These are phyloP conservation scores for Petrocephalus microphthalmus DNA, from an alignment of 2,113 vertebrate genomes.

Conservation along the genomic window DNA sequence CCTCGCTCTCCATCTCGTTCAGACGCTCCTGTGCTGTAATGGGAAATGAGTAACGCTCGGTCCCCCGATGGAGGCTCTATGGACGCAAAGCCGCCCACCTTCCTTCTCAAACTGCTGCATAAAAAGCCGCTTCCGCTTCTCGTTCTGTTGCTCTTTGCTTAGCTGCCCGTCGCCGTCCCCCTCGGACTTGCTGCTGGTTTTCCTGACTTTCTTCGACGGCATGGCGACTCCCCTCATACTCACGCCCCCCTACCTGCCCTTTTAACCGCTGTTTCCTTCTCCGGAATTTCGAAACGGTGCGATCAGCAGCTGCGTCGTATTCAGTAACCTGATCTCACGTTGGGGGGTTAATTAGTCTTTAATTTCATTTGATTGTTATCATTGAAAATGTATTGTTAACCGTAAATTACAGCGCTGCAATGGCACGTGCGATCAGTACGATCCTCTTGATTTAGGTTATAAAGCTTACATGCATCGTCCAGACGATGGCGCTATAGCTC, in stretches of 20 bases:
- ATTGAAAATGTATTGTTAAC: neutral
- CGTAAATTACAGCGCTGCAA: neutral
- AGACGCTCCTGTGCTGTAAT: constrained; percentile 56
- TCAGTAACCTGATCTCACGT: neutral
- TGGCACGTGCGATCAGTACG: neutral
- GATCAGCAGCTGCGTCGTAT: constrained; percentile 1
- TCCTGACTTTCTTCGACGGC: constrained; percentile 9
- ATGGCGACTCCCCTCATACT: constrained; percentile 15
- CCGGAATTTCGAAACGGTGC: neutral
- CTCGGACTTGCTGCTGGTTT: neutral
- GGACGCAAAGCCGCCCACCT: constrained; percentile 52
- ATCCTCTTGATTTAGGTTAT: neutral
- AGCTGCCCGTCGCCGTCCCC: neutral
- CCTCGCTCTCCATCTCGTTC: constrained; percentile 45
- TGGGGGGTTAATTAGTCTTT: neutral
- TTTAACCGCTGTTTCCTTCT: neutral
- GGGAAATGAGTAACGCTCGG: too few relatives aligned
- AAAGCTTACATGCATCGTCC: neutral
- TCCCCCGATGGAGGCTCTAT: too few relatives aligned
- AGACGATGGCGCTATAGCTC: neutral
- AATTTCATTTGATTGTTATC: neutral
- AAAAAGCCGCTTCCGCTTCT: constrained; percentile 53
- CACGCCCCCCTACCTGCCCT: neutral
- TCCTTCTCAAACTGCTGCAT: constrained; percentile 72
- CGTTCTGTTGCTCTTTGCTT: constrained; percentile 41